phyloP scores from a whole-genome alignment of 2,113 vertebrate species.

The Coptodon rendalli region DNA sequence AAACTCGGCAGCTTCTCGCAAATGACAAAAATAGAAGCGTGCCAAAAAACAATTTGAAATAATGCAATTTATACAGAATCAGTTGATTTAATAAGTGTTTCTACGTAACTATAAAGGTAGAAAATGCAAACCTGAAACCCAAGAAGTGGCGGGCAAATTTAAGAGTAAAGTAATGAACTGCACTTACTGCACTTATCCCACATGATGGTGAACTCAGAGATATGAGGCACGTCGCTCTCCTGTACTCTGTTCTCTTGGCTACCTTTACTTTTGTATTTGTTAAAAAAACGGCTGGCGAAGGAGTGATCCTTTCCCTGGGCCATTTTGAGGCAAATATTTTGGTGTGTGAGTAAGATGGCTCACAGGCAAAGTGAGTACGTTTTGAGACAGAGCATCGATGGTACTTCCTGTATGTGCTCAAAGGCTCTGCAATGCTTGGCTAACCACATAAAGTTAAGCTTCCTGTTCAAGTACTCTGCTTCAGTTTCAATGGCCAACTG shows the following conservation, averaged over 20 bases:
- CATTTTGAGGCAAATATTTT: conserved; percentile 67
- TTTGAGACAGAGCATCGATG: conserved; percentile 52
- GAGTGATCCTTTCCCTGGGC: conserved; percentile 82
- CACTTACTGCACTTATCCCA: conserved; percentile 93
- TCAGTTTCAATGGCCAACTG: not conserved
- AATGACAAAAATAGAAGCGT: not conserved
- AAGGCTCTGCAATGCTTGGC: conserved; percentile 47
- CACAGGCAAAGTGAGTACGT: conserved; percentile 46
- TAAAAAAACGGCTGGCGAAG: conserved; percentile 85
- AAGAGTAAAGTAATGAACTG: not conserved
- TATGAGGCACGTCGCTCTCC: conserved; percentile 75
- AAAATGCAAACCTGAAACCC: not conserved
- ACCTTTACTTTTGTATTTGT: conserved; percentile 76
- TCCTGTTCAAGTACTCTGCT: conserved; percentile 62
- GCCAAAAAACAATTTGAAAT: not conserved
- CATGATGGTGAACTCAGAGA: conserved; percentile 77
- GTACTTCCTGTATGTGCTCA: conserved; percentile 84
- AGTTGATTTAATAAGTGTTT: not conserved
- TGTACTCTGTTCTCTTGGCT: conserved; percentile 75
- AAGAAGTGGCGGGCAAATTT: not conserved
- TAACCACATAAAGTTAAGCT: conserved; percentile 67
- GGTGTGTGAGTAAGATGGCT: not conserved
- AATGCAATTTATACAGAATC: not conserved
- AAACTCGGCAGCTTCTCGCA: not conserved
- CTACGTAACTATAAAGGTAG: not conserved